Evolutionary conservation across 1,140 invertebrate species (phyloP).

Genomic region (Drosophila rufa): DNA sequence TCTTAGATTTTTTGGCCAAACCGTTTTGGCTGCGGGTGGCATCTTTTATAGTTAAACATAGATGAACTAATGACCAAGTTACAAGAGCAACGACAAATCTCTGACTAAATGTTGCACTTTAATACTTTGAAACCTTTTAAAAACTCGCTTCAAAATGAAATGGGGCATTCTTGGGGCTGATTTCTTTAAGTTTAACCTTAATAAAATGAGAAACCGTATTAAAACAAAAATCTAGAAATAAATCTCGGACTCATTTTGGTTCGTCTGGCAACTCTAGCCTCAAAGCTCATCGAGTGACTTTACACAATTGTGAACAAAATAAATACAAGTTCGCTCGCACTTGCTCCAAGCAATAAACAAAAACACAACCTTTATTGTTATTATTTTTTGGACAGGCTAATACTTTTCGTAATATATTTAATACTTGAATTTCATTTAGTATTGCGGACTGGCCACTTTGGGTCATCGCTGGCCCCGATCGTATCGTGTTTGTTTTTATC

Average conservation of each 20-base stretch:
- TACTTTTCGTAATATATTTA: conserved; percentile 46
- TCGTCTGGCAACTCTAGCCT: conserved; percentile 50
- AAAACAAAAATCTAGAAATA: conserved; percentile 12
- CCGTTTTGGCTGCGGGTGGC: too few relatives aligned
- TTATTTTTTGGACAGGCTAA: conserved; percentile 31
- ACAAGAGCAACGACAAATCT: too few relatives aligned
- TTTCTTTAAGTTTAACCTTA: not conserved
- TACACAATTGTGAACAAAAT: conserved; percentile 17
- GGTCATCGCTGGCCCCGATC: conserved; percentile 62
- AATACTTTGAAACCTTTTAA: not conserved
- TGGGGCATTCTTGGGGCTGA: too few relatives aligned
- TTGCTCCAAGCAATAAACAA: conserved; percentile 45
- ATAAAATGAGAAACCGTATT: conserved; percentile 1
- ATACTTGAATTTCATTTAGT: conserved; percentile 51
- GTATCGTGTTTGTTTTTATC: conserved; percentile 75
- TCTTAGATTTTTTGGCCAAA: too few relatives aligned
- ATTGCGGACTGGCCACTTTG: conserved; percentile 54
- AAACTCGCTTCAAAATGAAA: too few relatives aligned
- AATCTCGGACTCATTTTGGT: conserved; percentile 4
- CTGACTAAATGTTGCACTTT: not conserved
- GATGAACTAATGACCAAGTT: too few relatives aligned
- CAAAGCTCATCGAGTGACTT: conserved; percentile 30
- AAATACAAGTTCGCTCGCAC: conserved; percentile 37
- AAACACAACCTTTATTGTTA: not conserved
- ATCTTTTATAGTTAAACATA: too few relatives aligned